A percentile compares a stretch with the other conserved stretches of the same genome.
phyloP scores from a whole-genome alignment of 2,113 vertebrate genomes.

The Dasyprocta punctata region DNA sequence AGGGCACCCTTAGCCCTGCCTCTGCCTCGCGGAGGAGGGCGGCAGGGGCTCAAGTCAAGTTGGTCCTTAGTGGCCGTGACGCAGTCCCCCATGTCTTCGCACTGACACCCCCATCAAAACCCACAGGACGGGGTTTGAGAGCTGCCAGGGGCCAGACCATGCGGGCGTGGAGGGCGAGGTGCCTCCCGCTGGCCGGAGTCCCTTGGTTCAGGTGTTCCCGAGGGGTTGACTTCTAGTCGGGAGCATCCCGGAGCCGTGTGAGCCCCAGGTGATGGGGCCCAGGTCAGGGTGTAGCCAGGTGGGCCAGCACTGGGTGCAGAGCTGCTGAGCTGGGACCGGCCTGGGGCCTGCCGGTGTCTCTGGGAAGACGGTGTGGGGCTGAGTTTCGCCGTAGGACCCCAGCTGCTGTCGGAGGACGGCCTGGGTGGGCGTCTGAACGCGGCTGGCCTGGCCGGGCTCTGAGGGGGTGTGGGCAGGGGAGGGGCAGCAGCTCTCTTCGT shows the following conservation, averaged over 20 bases:
- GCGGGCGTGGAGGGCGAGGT: background rate
- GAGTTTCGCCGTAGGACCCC: background rate
- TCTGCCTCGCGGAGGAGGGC: background rate
- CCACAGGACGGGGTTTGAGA: background rate
- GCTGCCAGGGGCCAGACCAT: background rate
- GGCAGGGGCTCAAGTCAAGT: too few species aligned
- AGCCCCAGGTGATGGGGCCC: background rate
- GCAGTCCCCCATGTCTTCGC: too few species aligned
- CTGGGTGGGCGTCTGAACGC: background rate
- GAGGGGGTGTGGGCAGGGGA: background rate
- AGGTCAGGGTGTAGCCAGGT: too few species aligned
- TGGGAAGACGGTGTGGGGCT: too few species aligned
- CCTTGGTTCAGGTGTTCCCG: background rate
- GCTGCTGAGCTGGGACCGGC: background rate
- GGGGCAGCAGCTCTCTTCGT: background rate
- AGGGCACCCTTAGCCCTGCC: background rate
- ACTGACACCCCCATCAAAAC: background rate
- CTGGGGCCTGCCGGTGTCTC: background rate
- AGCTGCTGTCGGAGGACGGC: background rate
- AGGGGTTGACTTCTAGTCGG: background rate
- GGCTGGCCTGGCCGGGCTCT: too few species aligned
- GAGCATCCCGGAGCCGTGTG: background rate
- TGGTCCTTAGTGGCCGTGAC: background rate
- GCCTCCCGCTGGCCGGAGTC: fast-evolving
- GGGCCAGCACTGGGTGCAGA: background rate